Evolutionary conservation across 1,140 invertebrate species (phyloP).

Genomic region (Tetragonula clypearis): DNA sequence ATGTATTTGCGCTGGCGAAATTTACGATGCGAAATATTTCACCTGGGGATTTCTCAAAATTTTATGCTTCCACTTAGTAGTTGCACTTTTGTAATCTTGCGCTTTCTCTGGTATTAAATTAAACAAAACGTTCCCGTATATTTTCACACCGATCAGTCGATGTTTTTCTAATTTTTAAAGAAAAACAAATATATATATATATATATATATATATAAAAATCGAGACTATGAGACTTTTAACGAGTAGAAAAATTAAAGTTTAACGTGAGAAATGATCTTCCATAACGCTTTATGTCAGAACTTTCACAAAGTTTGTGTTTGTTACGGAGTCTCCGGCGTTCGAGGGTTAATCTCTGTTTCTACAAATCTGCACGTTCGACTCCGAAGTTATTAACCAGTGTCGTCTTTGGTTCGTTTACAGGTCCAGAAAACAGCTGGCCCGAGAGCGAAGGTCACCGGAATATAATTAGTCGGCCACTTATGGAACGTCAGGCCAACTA

Average conservation of each 20-base stretch:
- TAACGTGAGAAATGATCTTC: neutral
- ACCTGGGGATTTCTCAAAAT: too few relatives aligned
- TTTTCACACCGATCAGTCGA: neutral
- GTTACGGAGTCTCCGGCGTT: neutral
- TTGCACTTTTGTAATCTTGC: neutral
- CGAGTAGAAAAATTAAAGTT: neutral
- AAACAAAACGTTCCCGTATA: neutral
- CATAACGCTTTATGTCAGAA: neutral
- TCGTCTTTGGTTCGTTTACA: conserved; percentile 28
- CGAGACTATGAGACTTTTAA: too few relatives aligned
- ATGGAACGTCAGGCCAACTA: conserved; percentile 21
- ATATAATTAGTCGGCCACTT: conserved; percentile 63
- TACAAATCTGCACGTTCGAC: neutral
- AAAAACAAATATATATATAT: neutral
- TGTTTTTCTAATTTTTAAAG: neutral
- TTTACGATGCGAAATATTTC: neutral
- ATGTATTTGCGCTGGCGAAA: neutral
- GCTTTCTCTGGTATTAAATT: neutral
- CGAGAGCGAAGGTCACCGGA: conserved; percentile 55
- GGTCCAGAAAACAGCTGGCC: conserved; percentile 52
- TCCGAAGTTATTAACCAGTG: neutral
- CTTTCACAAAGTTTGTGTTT: too few relatives aligned
- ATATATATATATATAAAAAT: too few relatives aligned
- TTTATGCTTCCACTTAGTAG: too few relatives aligned
- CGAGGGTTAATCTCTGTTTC: neutral